Evolutionary conservation across 2,888 invertebrate genomes (phyloP).

Genomic region (Anthoptus insignis): DNA sequence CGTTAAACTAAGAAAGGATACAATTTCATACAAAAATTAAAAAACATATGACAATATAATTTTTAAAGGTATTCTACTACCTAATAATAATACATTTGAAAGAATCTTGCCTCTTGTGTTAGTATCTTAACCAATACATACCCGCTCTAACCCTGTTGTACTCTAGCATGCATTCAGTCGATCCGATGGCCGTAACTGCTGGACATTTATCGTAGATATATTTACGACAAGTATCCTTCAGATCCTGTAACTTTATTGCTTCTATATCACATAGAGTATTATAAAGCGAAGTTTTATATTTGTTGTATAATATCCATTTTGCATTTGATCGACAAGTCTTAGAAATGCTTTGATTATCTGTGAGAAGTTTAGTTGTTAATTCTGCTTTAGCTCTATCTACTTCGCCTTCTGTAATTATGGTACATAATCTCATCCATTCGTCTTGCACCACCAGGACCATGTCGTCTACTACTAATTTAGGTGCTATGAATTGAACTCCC

Average conservation of each 20-base stretch:
- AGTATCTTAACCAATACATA: constrained; percentile 92
- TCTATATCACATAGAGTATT: constrained; percentile 96
- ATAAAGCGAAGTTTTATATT: constrained; percentile 93
- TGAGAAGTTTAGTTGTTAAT: constrained; percentile 95
- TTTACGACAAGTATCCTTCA: constrained; percentile 93
- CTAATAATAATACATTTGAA: too few relatives aligned
- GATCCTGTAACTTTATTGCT: constrained; percentile 90
- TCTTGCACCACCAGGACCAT: constrained; percentile 91
- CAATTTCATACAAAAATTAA: too few relatives aligned
- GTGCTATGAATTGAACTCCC: constrained; percentile 95
- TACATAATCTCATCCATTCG: constrained; percentile 96
- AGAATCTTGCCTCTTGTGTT: too few relatives aligned
- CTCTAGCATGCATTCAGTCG: constrained; percentile 94
- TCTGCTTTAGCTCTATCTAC: constrained; percentile 96
- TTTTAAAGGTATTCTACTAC: too few relatives aligned
- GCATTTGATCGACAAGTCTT: constrained; percentile 98
- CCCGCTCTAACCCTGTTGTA: constrained; percentile 92
- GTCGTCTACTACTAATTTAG: constrained; percentile 89
- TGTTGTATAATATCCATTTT: constrained; percentile 97
- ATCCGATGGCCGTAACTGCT: constrained; percentile 96
- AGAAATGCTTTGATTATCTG: constrained; percentile 95
- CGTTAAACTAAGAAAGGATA: too few relatives aligned
- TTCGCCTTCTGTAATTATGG: constrained; percentile 94
- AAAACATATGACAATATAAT: too few relatives aligned
- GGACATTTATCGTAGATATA: constrained; percentile 98